Evolutionary conservation across 2,113 vertebrate species (phyloP).

Genomic region (Lota lota): DNA sequence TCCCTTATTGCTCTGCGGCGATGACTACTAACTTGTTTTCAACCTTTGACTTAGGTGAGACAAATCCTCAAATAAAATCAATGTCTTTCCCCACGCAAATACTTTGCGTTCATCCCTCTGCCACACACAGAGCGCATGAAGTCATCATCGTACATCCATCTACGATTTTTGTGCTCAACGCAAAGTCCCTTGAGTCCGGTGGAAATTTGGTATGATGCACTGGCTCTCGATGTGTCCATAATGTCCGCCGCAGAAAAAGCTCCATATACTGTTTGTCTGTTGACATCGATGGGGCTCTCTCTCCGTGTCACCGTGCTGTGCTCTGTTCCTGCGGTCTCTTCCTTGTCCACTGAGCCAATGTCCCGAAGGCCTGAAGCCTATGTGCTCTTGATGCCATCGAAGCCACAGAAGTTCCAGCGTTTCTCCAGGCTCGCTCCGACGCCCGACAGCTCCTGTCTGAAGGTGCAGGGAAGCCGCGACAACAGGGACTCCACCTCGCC

Average conservation of each 20-base stretch:
- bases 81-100: constrained; percentile 21
- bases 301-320: background rate
- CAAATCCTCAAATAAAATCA: background rate
- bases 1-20: too few species aligned
- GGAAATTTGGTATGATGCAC: too few species aligned
- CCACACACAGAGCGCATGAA: constrained; percentile 45
- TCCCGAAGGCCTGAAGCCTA: background rate
- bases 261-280: background rate
- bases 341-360: constrained; percentile 3
- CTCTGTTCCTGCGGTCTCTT: constrained; percentile 14
- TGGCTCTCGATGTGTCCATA: too few species aligned
- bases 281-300: background rate
- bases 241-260: background rate
- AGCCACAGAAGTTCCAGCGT: constrained; percentile 96
- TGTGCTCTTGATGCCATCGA: constrained; percentile 87
- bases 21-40: too few species aligned
- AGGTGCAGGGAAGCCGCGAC: constrained; percentile 86
- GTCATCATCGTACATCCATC: constrained; percentile 6
- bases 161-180: too few species aligned
- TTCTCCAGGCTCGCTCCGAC: constrained; percentile 96
- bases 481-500: constrained; percentile 88
- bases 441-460: constrained; percentile 90
- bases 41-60: too few species aligned
- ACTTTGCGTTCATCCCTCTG: constrained; percentile 28
- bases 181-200: too few species aligned